Evolutionary conservation across 1,140 invertebrate species (phyloP).

Genomic region (Pygmarrhopalites habei): DNA sequence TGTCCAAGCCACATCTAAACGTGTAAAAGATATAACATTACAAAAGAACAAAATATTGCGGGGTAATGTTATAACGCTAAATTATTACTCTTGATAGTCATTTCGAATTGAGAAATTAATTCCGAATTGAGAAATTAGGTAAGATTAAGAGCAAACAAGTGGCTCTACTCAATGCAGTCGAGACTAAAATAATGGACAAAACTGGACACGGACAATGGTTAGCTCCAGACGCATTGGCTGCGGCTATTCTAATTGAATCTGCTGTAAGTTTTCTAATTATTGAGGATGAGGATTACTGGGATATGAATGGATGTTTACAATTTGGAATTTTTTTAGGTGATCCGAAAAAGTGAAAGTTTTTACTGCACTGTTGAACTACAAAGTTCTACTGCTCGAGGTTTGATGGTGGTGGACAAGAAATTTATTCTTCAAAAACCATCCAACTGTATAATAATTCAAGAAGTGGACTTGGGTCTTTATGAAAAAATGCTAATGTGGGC

Average conservation of each 20-base stretch:
- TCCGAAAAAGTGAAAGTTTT: constrained; percentile 15
- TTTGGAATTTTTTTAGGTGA: constrained; percentile 15
- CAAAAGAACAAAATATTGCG: background rate
- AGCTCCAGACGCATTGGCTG: constrained; percentile 53
- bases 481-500: constrained; percentile 45
- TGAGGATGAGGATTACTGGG: too few species aligned
- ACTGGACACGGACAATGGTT: constrained; percentile 43
- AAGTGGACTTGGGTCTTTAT: constrained; percentile 49
- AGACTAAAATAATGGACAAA: constrained; percentile 44
- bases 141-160: constrained; percentile 45
- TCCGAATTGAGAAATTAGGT: constrained; percentile 50
- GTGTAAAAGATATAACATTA: constrained; percentile 15
- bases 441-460: constrained; percentile 51
- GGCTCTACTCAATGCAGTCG: constrained; percentile 50
- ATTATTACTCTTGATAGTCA: too few species aligned
- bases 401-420: constrained; percentile 53
- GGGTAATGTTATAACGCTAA: background rate
- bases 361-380: constrained; percentile 50
- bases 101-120: too few species aligned
- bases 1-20: constrained; percentile 24
- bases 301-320: too few species aligned
- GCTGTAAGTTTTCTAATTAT: constrained; percentile 16
- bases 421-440: constrained; percentile 37
- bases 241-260: constrained; percentile 47
- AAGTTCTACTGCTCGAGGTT: constrained; percentile 54